Evolutionary conservation across 2,797 vertebrate species (phyloP).

Genomic region (Danio jaintianensis): DNA sequence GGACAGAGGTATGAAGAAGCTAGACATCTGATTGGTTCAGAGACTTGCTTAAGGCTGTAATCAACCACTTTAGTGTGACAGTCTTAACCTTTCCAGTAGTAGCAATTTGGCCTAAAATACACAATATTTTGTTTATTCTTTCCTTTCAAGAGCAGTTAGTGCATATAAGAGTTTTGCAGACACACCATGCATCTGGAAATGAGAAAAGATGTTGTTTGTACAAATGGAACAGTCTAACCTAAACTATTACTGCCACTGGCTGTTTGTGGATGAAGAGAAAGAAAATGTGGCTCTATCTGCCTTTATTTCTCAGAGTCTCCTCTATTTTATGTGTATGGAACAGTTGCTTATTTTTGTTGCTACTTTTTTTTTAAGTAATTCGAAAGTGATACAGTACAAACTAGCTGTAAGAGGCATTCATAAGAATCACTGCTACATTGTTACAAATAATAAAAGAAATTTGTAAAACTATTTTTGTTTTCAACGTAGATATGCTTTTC

Average conservation of each 20-base stretch:
- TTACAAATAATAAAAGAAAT: too few species aligned
- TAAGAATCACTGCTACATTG: too few species aligned
- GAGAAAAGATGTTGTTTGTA: conserved; percentile 10
- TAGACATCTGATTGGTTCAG: conserved; percentile 36
- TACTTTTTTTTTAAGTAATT: too few species aligned
- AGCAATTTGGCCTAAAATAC: conserved; percentile 36
- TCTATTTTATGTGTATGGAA: too few species aligned
- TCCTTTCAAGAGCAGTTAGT: conserved; percentile 17
- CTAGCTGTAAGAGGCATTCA: too few species aligned
- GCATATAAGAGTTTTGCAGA: conserved; percentile 23
- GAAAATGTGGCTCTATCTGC: neutral
- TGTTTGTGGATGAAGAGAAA: neutral
- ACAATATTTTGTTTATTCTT: conserved; percentile 13
- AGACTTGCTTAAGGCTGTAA: conserved; percentile 5
- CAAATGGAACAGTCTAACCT: neutral
- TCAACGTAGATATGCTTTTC: too few species aligned
- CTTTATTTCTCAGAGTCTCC: neutral
- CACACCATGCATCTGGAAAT: conserved; percentile 10
- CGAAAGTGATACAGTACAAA: too few species aligned
- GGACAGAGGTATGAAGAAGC: conserved; percentile 4
- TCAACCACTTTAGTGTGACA: conserved; percentile 20
- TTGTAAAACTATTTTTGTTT: too few species aligned
- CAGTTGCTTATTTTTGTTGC: too few species aligned
- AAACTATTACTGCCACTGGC: neutral
- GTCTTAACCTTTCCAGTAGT: conserved; percentile 33